Conservation (phyloP, 1,140 invertebrate species). For the Vanessa tameamea region DNA sequence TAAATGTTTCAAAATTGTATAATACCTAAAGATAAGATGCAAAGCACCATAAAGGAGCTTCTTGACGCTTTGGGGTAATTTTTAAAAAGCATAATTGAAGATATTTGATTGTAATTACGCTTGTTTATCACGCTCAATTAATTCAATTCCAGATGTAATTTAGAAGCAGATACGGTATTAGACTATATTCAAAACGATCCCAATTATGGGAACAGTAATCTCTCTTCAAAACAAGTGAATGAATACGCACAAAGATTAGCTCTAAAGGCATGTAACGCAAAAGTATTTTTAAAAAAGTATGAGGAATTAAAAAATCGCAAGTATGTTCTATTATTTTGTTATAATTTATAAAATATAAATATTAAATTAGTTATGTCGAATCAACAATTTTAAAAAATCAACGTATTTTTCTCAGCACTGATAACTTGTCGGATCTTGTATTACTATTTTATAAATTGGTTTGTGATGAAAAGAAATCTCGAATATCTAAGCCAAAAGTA, state of each 20-base stretch:
- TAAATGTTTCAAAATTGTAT: conserved; percentile 75
- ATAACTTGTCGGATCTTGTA: conserved; percentile 73
- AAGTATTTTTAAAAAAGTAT: conserved; percentile 76
- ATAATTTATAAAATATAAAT: background rate
- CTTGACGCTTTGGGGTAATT: conserved; percentile 74
- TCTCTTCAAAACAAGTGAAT: conserved; percentile 72
- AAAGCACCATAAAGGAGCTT: conserved; percentile 76
- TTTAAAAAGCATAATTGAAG: conserved; percentile 6
- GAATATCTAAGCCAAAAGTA: conserved; percentile 73
- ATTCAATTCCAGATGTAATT: conserved; percentile 71
- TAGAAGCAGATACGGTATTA: conserved; percentile 74
- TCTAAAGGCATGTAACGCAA: conserved; percentile 68
- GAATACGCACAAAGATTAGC: conserved; percentile 76
- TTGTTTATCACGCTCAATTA: conserved; percentile 37
- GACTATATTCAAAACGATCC: conserved; percentile 79
- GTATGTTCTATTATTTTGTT: conserved; percentile 46
- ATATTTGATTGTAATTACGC: conserved; percentile 8
- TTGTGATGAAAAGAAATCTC: conserved; percentile 72
- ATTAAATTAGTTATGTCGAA: background rate
- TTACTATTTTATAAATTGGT: conserved; percentile 74
- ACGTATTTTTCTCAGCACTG: conserved; percentile 64
- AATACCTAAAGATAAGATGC: conserved; percentile 70
- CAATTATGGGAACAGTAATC: conserved; percentile 73
- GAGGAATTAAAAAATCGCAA: conserved; percentile 75
- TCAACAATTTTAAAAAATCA: conserved; percentile 2